Base-by-base conservation (phyloP, 2,113 vertebrate genomes). In the Cisticola juncidis region DNA sequence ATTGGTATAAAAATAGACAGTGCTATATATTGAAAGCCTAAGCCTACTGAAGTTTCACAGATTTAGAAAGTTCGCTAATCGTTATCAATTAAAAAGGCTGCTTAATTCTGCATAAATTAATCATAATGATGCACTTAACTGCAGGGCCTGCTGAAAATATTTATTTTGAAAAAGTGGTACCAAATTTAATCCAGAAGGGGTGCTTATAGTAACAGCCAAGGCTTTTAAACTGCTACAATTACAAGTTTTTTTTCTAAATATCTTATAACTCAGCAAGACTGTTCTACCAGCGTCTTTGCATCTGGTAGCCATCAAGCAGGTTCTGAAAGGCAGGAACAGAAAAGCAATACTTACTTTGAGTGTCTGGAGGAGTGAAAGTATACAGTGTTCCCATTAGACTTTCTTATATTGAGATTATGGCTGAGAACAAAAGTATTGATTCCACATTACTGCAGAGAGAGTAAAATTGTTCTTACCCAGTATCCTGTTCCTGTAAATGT, bases 1-100 rank as follows among this genome's bases (percentile, higher is more conserved):
- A 86, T 60, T 50, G 8, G 40, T 29, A 17, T 90, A 97, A 97
- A 97, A 97, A 97, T 92, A 97, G 92, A 76, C 48, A 9, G 56
- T 88, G 92, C 42, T 89, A 36, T 91, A 94, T 95, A 86, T 35
- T 81, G 82, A 92, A 56, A 96, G 90, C 69, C 60, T 53, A 86
- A 84, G 61, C 45, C 50, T 76, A 68, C 13, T 82, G 86, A 93
- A 83, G 68, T 79, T 95, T 78, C 62, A 92, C 93, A 92, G 82
- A 96, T 96, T 94, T 96, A 94, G 96, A 96, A 97, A 92, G 80
- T 94, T 97, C 3, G 0, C 35, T 90, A 77, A 96, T 95, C 48
- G 36, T 88, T 92, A 88, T 81, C 95, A 90, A 69, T 95, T 85
- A 85, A 93, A 97, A 91, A 85, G 40, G 45, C 76, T 92, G 73